Conservation (phyloP, 23 tunicate genomes). For the Diplosoma virens region DNA sequence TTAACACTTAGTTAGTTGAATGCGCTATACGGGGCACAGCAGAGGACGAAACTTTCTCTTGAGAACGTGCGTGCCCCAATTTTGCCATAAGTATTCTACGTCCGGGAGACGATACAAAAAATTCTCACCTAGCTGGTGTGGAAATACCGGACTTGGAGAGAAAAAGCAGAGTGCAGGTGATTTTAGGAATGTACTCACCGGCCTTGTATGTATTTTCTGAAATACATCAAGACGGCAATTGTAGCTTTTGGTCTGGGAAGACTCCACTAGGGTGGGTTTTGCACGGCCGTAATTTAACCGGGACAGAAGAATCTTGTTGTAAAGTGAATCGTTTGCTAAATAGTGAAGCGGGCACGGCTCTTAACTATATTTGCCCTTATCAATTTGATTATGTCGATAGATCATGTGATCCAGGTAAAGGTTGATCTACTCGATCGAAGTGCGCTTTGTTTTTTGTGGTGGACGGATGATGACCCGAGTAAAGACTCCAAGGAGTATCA, state of each 20-base stretch:
- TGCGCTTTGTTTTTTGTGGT: constrained; percentile 15
- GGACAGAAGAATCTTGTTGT: not conserved
- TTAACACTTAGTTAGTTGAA: not conserved
- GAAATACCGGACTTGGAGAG: no score
- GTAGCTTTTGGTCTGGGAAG: constrained; percentile 13
- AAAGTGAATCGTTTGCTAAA: not conserved
- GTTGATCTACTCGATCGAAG: not conserved
- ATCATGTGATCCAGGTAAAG: constrained; percentile 18
- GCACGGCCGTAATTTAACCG: not conserved
- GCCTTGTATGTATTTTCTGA: not conserved
- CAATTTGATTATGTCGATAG: constrained; percentile 16
- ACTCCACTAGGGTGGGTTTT: constrained; percentile 17
- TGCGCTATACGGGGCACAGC: not conserved
- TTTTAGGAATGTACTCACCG: not conserved
- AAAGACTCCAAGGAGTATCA: not conserved
- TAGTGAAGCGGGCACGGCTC: not conserved
- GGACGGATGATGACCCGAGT: constrained; percentile 5
- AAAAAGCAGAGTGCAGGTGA: not conserved
- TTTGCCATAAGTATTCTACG: not conserved
- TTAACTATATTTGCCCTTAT: not conserved
- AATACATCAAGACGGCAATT: constrained; percentile 11
- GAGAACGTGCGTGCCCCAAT: constrained; percentile 5
- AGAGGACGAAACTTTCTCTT: not conserved
- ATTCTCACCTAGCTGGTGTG: constrained; percentile 2
- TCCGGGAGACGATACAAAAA: not conserved